Conservation (phyloP, 2,113 vertebrate genomes). For the Rostratula benghalensis region DNA sequence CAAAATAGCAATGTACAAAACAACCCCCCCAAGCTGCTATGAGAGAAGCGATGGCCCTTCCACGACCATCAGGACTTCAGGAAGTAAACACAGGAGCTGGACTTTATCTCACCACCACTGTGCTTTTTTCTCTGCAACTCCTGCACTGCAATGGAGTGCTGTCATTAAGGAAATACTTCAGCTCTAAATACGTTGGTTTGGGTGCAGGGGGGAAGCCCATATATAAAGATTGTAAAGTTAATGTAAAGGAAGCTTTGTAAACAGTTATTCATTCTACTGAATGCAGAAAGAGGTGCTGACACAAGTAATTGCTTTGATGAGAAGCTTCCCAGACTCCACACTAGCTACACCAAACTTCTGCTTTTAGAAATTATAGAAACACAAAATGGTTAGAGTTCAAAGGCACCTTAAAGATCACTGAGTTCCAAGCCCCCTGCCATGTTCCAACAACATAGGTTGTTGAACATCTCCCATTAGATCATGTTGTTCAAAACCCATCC, state of each 20-base stretch:
- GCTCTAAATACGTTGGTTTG: accelerated
- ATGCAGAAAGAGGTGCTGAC: not conserved
- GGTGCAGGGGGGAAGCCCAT: not conserved
- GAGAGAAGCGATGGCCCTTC: not conserved
- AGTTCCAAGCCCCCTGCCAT: too few relatives aligned
- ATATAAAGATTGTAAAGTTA: not conserved
- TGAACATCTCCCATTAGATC: too few relatives aligned
- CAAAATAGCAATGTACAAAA: accelerated
- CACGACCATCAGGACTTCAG: not conserved
- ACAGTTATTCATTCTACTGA: not conserved
- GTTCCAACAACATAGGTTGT: too few relatives aligned
- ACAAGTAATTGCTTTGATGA: not conserved
- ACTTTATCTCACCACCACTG: not conserved
- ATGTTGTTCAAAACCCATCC: too few relatives aligned
- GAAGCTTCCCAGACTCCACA: not conserved
- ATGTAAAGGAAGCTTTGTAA: not conserved
- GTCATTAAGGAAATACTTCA: not conserved
- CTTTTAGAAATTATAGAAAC: not conserved
- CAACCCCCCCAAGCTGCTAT: not conserved
- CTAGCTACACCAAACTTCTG: not conserved
- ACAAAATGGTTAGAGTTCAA: too few relatives aligned
- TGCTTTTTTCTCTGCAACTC: accelerated
- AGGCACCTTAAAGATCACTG: too few relatives aligned
- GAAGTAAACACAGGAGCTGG: not conserved
- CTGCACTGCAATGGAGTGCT: not conserved